These are phyloP conservation scores for Candidula unifasciata DNA, from an alignment of 2,888 invertebrate species.

Conservation along the genomic window DNA sequence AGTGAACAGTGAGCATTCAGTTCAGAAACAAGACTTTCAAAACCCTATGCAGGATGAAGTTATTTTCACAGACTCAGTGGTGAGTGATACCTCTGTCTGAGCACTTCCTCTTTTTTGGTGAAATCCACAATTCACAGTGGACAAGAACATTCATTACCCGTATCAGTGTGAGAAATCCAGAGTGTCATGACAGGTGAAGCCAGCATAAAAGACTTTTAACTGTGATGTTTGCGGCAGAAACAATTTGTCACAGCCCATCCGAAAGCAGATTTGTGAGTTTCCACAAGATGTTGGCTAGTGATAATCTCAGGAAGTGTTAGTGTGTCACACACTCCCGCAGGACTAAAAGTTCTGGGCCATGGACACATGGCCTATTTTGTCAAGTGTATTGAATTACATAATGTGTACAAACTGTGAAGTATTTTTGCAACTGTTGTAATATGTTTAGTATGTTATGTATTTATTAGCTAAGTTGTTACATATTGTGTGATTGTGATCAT, in stretches of 20 bases:
- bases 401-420: constrained; percentile 18
- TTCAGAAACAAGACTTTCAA: too few relatives aligned
- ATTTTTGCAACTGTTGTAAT: neutral
- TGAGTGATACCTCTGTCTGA: too few relatives aligned
- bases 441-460: constrained; percentile 1
- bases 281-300: neutral
- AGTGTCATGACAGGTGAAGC: neutral
- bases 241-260: neutral
- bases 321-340: neutral
- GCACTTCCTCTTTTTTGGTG: neutral
- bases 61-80: too few relatives aligned
- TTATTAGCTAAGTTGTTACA: constrained; percentile 5
- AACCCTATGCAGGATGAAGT: too few relatives aligned
- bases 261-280: neutral
- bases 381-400: neutral
- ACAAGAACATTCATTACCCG: neutral
- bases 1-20: too few relatives aligned
- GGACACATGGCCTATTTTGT: neutral
- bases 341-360: neutral
- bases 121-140: neutral
- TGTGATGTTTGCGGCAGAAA: neutral
- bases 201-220: neutral
- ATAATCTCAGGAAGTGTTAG: constrained; percentile 5
- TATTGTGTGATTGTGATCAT: neutral
- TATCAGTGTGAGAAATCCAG: constrained; percentile 11